Evolutionary conservation across 2,888 invertebrate species (phyloP).

Genomic region (Mesoligia furuncula): DNA sequence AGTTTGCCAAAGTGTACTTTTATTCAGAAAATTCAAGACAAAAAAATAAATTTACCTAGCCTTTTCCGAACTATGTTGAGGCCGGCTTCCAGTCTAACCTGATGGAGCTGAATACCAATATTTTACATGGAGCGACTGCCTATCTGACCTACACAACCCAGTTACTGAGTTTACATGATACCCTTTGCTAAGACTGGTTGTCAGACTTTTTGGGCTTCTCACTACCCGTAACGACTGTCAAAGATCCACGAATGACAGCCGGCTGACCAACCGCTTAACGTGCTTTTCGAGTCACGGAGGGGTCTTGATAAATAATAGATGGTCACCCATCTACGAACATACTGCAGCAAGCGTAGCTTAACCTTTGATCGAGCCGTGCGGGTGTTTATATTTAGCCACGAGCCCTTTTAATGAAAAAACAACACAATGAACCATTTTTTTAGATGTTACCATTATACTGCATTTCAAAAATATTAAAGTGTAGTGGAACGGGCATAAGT

Average conservation of each 20-base stretch:
- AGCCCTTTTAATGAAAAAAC: too few species aligned
- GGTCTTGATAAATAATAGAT: neutral
- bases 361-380: too few species aligned
- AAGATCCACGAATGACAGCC: neutral
- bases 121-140: too few species aligned
- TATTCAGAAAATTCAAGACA: neutral
- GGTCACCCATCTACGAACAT: neutral
- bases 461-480: constrained; percentile 18
- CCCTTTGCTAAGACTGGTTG: neutral
- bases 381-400: too few species aligned
- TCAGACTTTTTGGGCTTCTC: neutral
- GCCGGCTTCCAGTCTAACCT: neutral
- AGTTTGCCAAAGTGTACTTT: neutral
- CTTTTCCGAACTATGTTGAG: neutral
- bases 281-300: too few species aligned
- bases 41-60: neutral
- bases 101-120: neutral
- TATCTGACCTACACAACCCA: neutral
- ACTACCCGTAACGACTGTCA: neutral
- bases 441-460: neutral
- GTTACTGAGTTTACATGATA: neutral
- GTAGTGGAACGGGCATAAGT: constrained; percentile 5
- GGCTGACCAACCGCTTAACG: too few species aligned
- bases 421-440: neutral
- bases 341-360: neutral